Conservation (phyloP, 2,113 vertebrate species). For the Haemorhous mexicanus region DNA sequence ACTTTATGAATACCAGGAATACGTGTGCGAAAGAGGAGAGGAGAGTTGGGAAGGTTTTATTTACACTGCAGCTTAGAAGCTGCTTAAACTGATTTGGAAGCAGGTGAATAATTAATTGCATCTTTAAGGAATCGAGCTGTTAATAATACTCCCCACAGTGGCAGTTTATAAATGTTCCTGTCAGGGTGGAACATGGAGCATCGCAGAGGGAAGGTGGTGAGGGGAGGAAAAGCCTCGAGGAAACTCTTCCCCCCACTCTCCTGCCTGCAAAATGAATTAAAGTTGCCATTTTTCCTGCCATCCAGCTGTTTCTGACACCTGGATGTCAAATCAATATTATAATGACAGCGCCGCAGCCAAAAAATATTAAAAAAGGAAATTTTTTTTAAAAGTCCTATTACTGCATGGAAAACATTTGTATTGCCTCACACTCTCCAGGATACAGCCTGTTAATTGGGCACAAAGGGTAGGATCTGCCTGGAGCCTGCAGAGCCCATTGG, state of each 20-base stretch:
- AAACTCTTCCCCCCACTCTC: not conserved
- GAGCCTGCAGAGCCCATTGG: not conserved
- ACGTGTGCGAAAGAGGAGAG: not conserved
- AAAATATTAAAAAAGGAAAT: not conserved
- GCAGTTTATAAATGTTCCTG: conserved; percentile 38
- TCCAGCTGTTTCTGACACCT: conserved; percentile 40
- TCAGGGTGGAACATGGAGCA: conserved; percentile 4
- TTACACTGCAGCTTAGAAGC: conserved; percentile 46
- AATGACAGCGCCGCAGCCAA: not conserved
- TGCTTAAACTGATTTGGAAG: conserved; percentile 63
- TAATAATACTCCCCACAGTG: conserved; percentile 59
- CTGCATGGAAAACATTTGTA: conserved; percentile 35
- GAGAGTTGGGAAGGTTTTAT: conserved; percentile 36
- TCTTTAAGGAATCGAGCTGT: conserved; percentile 62
- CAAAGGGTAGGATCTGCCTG: not conserved
- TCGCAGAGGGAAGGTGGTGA: not conserved
- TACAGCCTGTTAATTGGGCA: conserved; percentile 24
- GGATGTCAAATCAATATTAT: conserved; percentile 37
- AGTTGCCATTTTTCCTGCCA: conserved; percentile 26
- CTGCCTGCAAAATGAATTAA: not conserved
- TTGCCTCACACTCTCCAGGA: conserved; percentile 36
- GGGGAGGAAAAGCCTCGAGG: not conserved
- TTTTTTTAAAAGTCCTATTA: not conserved
- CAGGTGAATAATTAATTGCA: conserved; percentile 72
- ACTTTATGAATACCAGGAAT: not conserved